Percentiles rank a stretch among this genome's conserved stretches.
Conservation (phyloP, 2,113 vertebrate genomes). For the Recurvirostra avosetta region DNA sequence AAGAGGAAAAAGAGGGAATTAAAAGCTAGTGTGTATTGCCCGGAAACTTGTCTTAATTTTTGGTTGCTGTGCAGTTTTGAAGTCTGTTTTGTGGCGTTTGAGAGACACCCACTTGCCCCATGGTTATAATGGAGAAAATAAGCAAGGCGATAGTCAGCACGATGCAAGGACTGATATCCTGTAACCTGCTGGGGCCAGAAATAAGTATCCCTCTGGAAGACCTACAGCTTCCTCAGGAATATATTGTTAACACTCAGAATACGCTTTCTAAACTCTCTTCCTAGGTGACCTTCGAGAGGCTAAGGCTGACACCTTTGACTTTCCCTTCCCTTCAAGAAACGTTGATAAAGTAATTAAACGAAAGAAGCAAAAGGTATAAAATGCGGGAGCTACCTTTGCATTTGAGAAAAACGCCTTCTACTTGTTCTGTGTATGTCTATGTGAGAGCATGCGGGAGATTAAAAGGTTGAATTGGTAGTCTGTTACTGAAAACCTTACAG, state of each 20-base stretch:
- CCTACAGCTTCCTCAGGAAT: background rate
- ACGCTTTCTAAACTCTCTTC: conserved; percentile 29
- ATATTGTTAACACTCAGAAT: too few species aligned
- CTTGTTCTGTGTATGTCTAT: background rate
- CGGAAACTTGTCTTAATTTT: background rate
- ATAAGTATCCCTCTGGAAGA: background rate
- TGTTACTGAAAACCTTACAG: conserved; percentile 41
- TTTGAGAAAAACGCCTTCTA: background rate
- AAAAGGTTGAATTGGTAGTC: conserved; percentile 28
- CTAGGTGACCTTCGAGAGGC: conserved; percentile 13
- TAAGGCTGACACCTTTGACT: conserved; percentile 55
- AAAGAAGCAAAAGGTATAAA: conserved; percentile 73
- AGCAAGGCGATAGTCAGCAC: background rate
- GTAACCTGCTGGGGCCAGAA: background rate
- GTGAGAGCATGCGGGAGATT: background rate
- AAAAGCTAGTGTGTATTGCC: background rate
- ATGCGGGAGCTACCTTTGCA: background rate
- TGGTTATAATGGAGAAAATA: background rate
- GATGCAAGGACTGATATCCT: background rate
- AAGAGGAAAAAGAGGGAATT: background rate
- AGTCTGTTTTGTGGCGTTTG: background rate
- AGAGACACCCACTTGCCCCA: background rate
- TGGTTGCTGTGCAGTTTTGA: background rate
- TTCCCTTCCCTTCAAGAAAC: conserved; percentile 52
- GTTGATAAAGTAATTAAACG: conserved; percentile 45